phyloP scores from a whole-genome alignment of 2,797 vertebrate genomes.

The Enteromius afrohamiltoni region DNA sequence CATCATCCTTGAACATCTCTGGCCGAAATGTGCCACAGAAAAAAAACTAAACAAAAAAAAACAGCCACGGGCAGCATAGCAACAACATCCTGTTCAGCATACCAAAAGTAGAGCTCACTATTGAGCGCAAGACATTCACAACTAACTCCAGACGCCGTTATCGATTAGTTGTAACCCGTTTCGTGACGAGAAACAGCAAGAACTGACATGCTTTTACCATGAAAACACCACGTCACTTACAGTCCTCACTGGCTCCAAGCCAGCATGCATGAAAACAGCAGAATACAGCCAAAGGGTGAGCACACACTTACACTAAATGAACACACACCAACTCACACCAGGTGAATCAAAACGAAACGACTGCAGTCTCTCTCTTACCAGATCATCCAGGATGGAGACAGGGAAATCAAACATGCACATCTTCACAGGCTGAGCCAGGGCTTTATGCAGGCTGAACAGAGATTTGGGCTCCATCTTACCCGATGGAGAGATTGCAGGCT shows the following conservation, averaged over 20 bases:
- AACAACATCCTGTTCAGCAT: slow-evolving; percentile 27
- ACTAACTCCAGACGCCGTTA: not conserved
- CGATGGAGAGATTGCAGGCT: slow-evolving; percentile 30
- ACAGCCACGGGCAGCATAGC: slow-evolving; percentile 16
- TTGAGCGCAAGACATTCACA: not conserved
- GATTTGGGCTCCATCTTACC: slow-evolving; percentile 82
- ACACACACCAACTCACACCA: slow-evolving; percentile 1
- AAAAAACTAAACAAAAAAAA: not conserved
- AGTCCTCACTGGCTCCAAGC: slow-evolving; percentile 36
- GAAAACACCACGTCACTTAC: slow-evolving; percentile 30
- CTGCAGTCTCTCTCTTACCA: slow-evolving; percentile 78
- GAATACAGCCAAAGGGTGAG: slow-evolving; percentile 21
- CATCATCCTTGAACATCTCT: slow-evolving; percentile 11
- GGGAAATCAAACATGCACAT: slow-evolving; percentile 89
- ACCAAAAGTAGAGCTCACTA: slow-evolving; percentile 17
- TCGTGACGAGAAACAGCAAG: not conserved
- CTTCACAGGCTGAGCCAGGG: slow-evolving; percentile 85
- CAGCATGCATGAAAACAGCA: slow-evolving; percentile 26
- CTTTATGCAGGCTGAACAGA: slow-evolving; percentile 86
- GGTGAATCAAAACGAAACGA: slow-evolving; percentile 6
- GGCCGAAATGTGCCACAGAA: slow-evolving; percentile 15
- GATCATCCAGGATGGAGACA: slow-evolving; percentile 82
- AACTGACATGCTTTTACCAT: slow-evolving; percentile 24
- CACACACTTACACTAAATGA: slow-evolving; percentile 5
- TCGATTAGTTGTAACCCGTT: not conserved